Conservation (phyloP, 2,888 invertebrate genomes). For the Mythimna pallens region DNA sequence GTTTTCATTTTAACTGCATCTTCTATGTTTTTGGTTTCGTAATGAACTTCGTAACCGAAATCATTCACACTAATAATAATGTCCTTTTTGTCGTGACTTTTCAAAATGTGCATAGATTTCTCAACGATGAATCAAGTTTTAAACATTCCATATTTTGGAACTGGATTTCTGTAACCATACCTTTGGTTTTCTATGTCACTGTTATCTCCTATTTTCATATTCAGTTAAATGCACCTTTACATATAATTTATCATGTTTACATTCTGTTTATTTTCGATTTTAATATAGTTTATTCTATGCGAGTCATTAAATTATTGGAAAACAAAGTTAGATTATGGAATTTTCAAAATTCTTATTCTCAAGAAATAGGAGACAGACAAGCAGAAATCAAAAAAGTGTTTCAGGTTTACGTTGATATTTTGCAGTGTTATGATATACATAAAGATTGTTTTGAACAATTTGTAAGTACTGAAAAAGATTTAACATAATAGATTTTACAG, state of each 20-base stretch:
- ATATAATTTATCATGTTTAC: background rate
- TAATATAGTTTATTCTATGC: constrained; percentile 14
- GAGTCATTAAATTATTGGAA: constrained; percentile 23
- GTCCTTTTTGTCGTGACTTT: background rate
- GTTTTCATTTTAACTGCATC: background rate
- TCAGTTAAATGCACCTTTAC: background rate
- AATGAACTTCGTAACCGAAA: constrained; percentile 2
- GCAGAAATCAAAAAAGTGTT: constrained; percentile 1
- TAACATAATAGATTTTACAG: background rate
- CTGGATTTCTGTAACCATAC: background rate
- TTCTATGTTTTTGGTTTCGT: background rate
- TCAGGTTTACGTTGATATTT: constrained; percentile 36
- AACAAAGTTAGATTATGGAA: constrained; percentile 37
- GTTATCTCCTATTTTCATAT: background rate
- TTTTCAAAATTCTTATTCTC: background rate
- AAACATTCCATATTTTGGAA: constrained; percentile 9
- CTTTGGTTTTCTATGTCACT: background rate
- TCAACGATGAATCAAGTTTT: background rate
- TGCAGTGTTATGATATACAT: background rate
- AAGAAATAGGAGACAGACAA: background rate
- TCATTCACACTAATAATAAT: background rate
- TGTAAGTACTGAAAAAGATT: constrained; percentile 29
- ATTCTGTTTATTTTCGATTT: constrained; percentile 21
- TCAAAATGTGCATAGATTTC: constrained; percentile 28
- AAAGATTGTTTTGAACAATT: constrained; percentile 15